Evolutionary conservation across 2,113 vertebrate species (phyloP).

Genomic region (Vulpes vulpes): DNA sequence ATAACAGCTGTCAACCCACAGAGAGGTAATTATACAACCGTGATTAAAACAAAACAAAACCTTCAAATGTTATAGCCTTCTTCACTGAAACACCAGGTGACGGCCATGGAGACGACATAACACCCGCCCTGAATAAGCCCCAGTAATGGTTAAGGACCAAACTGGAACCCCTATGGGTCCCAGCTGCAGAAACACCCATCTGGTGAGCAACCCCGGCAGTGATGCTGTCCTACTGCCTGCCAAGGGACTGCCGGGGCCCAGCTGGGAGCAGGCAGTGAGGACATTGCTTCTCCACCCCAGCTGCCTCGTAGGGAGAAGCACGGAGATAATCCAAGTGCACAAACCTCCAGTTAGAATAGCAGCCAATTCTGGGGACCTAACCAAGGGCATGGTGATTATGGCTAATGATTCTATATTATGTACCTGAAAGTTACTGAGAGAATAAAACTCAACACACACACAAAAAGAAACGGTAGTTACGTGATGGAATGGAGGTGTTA

Average conservation of each 20-base stretch:
- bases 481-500: too few species aligned
- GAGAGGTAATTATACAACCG: slow-evolving; percentile 53
- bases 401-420: background rate
- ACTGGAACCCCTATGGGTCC: background rate
- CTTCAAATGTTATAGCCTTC: background rate
- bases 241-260: background rate
- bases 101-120: background rate
- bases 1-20: slow-evolving; percentile 46
- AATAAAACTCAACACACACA: background rate
- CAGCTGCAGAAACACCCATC: background rate
- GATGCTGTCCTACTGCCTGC: rapidly evolving
- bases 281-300: background rate
- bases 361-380: background rate
- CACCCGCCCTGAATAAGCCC: background rate
- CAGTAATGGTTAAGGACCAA: background rate
- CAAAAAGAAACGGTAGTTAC: background rate
- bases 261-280: background rate
- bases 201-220: rapidly evolving
- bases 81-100: background rate
- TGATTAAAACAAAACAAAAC: slow-evolving; percentile 70
- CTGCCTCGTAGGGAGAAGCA: too few species aligned
- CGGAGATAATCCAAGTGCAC: background rate
- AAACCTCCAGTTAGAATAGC: background rate
- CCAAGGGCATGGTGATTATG: background rate
- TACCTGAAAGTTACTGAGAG: background rate